Evolutionary conservation across 2,888 invertebrate genomes (phyloP).

Genomic region (Gastrophysa polygoni): DNA sequence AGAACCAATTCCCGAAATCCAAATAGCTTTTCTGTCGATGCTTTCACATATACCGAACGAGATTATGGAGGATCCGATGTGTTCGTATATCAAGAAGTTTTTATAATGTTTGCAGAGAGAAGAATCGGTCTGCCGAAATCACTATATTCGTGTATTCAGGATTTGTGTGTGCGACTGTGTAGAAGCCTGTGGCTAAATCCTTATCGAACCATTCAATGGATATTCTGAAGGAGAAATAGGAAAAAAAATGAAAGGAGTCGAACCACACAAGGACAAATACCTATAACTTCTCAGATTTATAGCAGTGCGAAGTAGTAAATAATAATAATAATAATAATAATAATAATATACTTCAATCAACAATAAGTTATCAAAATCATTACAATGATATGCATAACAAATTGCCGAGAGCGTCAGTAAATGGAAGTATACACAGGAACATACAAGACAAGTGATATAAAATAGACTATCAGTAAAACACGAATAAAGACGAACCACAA

Average conservation of each 20-base stretch:
- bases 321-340: no score
- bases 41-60: constrained; percentile 21
- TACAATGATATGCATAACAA: no score
- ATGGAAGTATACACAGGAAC: no score
- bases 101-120: constrained; percentile 25
- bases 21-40: constrained; percentile 33
- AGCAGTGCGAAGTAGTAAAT: no score
- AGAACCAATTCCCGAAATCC: constrained; percentile 26
- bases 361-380: no score
- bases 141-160: constrained; percentile 49
- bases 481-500: no score
- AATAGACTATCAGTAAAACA: no score
- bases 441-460: no score
- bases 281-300: no score
- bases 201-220: constrained; percentile 29
- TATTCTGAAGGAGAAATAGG: background rate
- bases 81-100: constrained; percentile 28
- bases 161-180: constrained; percentile 55
- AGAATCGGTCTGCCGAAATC: constrained; percentile 5
- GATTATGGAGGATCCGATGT: constrained; percentile 33
- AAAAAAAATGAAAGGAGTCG: background rate
- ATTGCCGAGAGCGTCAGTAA: no score
- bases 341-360: no score
- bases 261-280: no score
- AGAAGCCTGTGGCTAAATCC: constrained; percentile 55